phyloP scores from a whole-genome alignment of 2,888 invertebrate species.

The Phorcus lineatus region DNA sequence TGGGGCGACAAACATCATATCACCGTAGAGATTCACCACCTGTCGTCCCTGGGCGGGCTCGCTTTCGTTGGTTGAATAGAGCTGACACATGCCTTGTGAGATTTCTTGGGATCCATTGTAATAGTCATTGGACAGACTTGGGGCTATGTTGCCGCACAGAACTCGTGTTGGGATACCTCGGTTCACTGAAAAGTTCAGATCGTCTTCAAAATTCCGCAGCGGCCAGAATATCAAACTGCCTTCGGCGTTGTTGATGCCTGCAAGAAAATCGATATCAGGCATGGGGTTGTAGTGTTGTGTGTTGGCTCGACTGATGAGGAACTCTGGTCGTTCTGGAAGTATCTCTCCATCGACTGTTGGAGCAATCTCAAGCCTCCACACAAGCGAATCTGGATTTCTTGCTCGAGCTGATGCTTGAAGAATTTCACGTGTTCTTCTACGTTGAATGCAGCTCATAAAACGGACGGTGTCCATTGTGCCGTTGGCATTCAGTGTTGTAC shows the following conservation, averaged over 20 bases:
- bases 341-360: slow-evolving; percentile 35
- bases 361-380: slow-evolving; percentile 29
- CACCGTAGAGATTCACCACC: slow-evolving; percentile 38
- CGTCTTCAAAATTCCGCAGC: slow-evolving; percentile 19
- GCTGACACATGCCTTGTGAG: slow-evolving; percentile 13
- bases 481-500: background rate
- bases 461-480: slow-evolving; percentile 9
- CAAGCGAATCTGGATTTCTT: background rate
- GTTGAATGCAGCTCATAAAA: slow-evolving; percentile 35
- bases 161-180: slow-evolving; percentile 32
- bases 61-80: background rate
- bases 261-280: slow-evolving; percentile 32
- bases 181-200: slow-evolving; percentile 22
- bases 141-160: slow-evolving; percentile 31
- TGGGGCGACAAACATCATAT: slow-evolving; percentile 38
- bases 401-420: slow-evolving; percentile 26
- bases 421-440: slow-evolving; percentile 18
- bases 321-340: slow-evolving; percentile 12
- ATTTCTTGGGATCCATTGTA: slow-evolving; percentile 22
- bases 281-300: slow-evolving; percentile 28
- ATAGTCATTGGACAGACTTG: slow-evolving; percentile 32
- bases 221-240: slow-evolving; percentile 31
- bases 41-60: slow-evolving; percentile 26
- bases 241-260: slow-evolving; percentile 33
- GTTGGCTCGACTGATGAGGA: slow-evolving; percentile 23